These are phyloP conservation scores for Scaptomyza graminum DNA, from an alignment of 1,140 invertebrate genomes.

Conservation along the genomic window DNA sequence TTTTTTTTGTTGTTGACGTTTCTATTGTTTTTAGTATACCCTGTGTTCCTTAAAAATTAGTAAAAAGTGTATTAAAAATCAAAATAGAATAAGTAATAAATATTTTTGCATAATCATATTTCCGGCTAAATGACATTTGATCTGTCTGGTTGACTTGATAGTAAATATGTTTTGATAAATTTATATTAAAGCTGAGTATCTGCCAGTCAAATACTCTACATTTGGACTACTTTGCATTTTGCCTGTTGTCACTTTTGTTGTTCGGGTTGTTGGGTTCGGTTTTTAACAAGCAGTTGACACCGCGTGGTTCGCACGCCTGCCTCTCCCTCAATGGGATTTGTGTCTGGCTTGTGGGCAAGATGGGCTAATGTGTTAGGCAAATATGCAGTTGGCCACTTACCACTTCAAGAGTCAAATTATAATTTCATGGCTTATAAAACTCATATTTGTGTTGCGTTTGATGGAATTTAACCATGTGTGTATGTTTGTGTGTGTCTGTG, in stretches of 20 bases:
- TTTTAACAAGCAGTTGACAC: conserved; percentile 38
- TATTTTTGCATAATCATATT: too few relatives aligned
- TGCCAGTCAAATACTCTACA: neutral
- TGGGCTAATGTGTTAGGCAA: conserved; percentile 67
- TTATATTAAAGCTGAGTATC: neutral
- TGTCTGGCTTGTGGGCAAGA: conserved; percentile 50
- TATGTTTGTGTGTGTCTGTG: conserved; percentile 4
- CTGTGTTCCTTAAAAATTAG: neutral
- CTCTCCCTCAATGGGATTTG: conserved; percentile 25
- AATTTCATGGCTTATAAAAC: conserved; percentile 82
- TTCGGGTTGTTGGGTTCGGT: conserved; percentile 6
- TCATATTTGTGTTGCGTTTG: conserved; percentile 79
- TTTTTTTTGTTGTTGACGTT: neutral
- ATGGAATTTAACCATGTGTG: conserved; percentile 59
- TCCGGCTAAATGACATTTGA: too few relatives aligned
- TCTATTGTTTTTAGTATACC: neutral
- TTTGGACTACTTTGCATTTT: neutral
- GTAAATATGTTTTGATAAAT: too few relatives aligned
- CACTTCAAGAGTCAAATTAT: conserved; percentile 77
- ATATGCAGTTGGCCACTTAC: conserved; percentile 78
- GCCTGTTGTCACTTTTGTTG: conserved; percentile 16
- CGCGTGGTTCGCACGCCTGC: conserved; percentile 64
- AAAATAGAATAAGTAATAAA: too few relatives aligned
- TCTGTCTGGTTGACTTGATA: too few relatives aligned
- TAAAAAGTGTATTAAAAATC: too few relatives aligned